Conservation (phyloP, 2,888 invertebrate species). For the Poecilobothrus nobilitatus region DNA sequence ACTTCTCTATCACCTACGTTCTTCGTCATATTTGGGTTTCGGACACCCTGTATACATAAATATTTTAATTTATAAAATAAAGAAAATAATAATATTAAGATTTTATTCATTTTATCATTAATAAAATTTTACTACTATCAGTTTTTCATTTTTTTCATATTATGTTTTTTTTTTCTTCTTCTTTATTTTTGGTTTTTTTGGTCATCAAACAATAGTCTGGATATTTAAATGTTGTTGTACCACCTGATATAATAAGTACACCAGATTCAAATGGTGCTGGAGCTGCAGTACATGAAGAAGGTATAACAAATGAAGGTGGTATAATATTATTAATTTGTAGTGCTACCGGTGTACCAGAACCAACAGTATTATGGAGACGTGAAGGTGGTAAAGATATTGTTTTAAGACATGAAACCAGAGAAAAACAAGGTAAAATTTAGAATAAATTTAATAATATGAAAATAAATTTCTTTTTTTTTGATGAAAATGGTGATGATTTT, state of each 20-base stretch:
- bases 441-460: too few species aligned
- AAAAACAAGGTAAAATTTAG: conserved; percentile 56
- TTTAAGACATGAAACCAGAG: conserved; percentile 63
- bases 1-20: too few species aligned
- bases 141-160: too few species aligned
- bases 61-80: not conserved
- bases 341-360: conserved; percentile 74
- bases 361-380: conserved; percentile 65
- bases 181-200: too few species aligned
- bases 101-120: not conserved
- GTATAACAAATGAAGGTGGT: conserved; percentile 72
- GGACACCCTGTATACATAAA: too few species aligned
- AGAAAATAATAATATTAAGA: too few species aligned
- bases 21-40: too few species aligned
- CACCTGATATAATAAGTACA: conserved; percentile 72
- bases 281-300: conserved; percentile 48
- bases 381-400: conserved; percentile 71
- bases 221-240: conserved; percentile 74
- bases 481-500: too few species aligned
- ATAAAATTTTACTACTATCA: not conserved
- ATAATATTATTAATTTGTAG: conserved; percentile 66
- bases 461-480: too few species aligned
- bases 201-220: conserved; percentile 57
- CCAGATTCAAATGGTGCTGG: conserved; percentile 31
- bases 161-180: not conserved